Conservation (phyloP, 1,140 invertebrate genomes). For the Drosophila grimshawi region DNA sequence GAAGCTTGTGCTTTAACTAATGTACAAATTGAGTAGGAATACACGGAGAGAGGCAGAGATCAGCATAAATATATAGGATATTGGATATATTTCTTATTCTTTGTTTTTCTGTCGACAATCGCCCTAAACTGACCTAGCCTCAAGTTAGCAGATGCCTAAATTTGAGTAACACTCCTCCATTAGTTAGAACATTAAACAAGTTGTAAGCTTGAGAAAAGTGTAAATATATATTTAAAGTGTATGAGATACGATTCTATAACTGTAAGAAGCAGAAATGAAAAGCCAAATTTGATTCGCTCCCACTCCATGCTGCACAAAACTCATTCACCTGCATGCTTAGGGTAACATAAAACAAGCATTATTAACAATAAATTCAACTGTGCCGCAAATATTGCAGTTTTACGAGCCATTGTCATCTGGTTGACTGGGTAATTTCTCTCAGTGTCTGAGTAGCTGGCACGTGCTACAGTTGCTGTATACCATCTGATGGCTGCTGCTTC, state of each 20-base stretch:
- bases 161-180: too few species aligned
- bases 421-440: conserved; percentile 31
- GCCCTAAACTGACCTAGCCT: too few species aligned
- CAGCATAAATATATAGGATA: not conserved
- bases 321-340: too few species aligned
- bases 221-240: not conserved
- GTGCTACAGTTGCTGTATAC: conserved; percentile 70
- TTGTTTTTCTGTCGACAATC: too few species aligned
- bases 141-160: too few species aligned
- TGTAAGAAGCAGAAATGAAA: too few species aligned
- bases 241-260: too few species aligned
- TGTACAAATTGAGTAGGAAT: conserved; percentile 22
- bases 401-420: conserved; percentile 2
- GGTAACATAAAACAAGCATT: too few species aligned
- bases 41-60: conserved; percentile 12
- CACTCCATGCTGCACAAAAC: too few species aligned
- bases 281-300: not conserved
- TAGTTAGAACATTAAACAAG: too few species aligned
- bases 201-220: too few species aligned
- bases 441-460: conserved; percentile 53
- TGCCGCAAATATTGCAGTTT: conserved; percentile 3
- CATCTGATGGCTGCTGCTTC: conserved; percentile 51
- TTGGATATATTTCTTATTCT: too few species aligned
- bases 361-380: conserved; percentile 29
- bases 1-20: conserved; percentile 28